phyloP scores from a whole-genome alignment of 2,113 vertebrate genomes.

The Spheniscus mendiculus region DNA sequence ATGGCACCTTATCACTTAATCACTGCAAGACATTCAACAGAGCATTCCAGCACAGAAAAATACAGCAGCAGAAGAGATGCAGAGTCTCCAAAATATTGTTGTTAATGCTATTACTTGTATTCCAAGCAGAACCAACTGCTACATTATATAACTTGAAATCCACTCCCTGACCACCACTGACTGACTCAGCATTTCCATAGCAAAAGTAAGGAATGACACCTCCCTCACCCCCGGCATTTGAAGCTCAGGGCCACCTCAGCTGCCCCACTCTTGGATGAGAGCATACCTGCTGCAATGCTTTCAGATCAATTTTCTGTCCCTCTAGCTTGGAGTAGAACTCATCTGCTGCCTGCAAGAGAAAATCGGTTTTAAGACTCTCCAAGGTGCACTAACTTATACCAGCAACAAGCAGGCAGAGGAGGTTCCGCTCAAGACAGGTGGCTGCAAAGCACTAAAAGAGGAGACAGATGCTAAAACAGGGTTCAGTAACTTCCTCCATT shows the following conservation, averaged over 20 bases:
- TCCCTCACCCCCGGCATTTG: neutral
- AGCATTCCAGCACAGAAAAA: neutral
- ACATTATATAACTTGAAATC: neutral
- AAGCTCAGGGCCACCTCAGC: neutral
- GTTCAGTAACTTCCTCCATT: neutral
- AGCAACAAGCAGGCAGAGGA: neutral
- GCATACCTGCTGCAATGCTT: constrained; percentile 90
- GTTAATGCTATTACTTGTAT: neutral
- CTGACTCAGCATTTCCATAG: neutral
- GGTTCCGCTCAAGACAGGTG: neutral
- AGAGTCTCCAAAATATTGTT: neutral
- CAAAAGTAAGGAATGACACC: neutral
- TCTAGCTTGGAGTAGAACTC: constrained; percentile 99
- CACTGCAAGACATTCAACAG: neutral
- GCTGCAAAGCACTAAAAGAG: neutral
- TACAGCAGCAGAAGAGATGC: neutral
- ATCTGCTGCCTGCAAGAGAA: constrained; percentile 85
- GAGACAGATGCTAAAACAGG: neutral
- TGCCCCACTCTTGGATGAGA: neutral
- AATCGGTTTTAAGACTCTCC: neutral
- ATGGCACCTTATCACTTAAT: neutral
- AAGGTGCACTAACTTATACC: neutral
- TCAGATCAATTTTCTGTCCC: constrained; percentile 96
- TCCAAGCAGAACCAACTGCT: neutral
- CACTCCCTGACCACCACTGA: neutral